Percentiles rank a stretch among this genome's conserved stretches.
These are phyloP conservation scores for Luffia ferchaultella DNA, from an alignment of 2,888 invertebrate species.

Conservation along the genomic window DNA sequence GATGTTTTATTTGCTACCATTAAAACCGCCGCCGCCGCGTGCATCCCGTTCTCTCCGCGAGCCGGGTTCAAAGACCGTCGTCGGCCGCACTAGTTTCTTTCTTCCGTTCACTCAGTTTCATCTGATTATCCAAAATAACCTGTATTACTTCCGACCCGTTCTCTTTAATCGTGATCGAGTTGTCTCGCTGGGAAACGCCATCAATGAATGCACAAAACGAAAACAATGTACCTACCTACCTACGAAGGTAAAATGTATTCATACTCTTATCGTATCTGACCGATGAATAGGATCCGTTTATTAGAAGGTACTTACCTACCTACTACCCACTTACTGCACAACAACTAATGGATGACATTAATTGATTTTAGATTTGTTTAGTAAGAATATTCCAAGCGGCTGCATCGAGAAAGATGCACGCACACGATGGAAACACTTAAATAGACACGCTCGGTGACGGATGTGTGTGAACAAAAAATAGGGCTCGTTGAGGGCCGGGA, in stretches of 20 bases:
- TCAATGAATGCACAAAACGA: too few relatives aligned
- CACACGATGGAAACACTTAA: too few relatives aligned
- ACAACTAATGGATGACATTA: neutral
- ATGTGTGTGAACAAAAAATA: conserved; percentile 26
- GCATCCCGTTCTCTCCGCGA: conserved; percentile 24
- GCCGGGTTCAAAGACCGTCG: conserved; percentile 45
- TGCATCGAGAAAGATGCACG: too few relatives aligned
- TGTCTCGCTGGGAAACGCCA: neutral
- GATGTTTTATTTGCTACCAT: conserved; percentile 38
- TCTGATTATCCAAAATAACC: neutral
- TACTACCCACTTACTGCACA: neutral
- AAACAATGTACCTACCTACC: too few relatives aligned
- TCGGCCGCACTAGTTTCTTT: neutral
- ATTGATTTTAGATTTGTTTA: too few relatives aligned
- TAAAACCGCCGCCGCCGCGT: conserved; percentile 24
- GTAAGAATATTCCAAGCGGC: too few relatives aligned
- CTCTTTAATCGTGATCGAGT: neutral
- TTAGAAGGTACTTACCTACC: neutral
- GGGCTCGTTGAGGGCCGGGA: too few relatives aligned
- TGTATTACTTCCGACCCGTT: neutral
- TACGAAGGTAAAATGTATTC: too few relatives aligned
- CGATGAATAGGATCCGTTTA: too few relatives aligned
- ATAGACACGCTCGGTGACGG: conserved; percentile 14
- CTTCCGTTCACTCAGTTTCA: too few relatives aligned
- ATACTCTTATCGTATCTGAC: too few relatives aligned